phyloP scores from a whole-genome alignment of 2,113 vertebrate genomes.

The Archilochus colubris region DNA sequence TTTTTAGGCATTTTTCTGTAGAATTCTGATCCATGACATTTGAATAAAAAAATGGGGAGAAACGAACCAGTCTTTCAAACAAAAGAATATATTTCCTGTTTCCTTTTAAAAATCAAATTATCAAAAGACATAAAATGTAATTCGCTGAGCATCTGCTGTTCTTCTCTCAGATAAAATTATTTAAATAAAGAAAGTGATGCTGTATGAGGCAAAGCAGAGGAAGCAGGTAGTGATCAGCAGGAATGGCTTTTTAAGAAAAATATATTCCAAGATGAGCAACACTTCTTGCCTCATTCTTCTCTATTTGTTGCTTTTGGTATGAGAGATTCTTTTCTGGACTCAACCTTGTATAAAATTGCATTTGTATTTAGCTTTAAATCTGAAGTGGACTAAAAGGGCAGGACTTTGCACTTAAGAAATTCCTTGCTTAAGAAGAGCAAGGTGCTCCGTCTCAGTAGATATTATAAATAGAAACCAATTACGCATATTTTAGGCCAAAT shows the following conservation, averaged over 20 bases:
- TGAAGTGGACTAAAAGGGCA: background rate
- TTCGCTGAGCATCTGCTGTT: conserved; percentile 62
- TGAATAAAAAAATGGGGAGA: background rate
- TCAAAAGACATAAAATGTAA: conserved; percentile 42
- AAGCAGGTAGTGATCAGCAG: background rate
- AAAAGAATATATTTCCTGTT: conserved; percentile 50
- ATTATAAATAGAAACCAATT: background rate
- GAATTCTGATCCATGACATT: conserved; percentile 28
- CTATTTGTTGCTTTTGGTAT: background rate
- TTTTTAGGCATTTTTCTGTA: conserved; percentile 41
- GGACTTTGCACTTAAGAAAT: background rate
- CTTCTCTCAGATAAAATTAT: conserved; percentile 54
- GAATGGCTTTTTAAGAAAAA: background rate
- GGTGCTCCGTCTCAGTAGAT: background rate
- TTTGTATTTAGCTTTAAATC: conserved; percentile 4
- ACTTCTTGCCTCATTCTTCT: background rate
- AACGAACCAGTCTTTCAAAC: background rate
- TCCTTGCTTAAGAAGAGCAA: background rate
- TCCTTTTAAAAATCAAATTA: conserved; percentile 61
- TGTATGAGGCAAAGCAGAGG: conserved; percentile 18
- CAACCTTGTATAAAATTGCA: background rate
- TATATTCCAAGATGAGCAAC: background rate
- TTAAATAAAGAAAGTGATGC: conserved; percentile 37
- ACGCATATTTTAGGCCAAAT: background rate
- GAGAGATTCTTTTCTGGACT: background rate